A percentile compares a stretch with the other conserved stretches of the same genome.
phyloP scores from a whole-genome alignment of 2,797 vertebrate genomes.

The Eleutherodactylus coqui region DNA sequence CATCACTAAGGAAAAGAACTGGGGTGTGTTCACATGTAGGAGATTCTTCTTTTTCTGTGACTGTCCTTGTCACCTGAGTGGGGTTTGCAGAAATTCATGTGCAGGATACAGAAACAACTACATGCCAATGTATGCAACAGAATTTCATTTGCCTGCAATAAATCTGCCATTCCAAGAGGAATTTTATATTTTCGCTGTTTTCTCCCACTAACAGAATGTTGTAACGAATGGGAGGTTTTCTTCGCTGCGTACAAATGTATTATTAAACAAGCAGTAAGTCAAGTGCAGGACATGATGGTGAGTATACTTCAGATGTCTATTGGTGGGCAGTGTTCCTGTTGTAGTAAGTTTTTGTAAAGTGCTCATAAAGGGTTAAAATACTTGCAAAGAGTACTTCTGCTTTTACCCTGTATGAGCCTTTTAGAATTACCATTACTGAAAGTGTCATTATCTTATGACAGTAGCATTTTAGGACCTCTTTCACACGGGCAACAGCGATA shows the following conservation, averaged over 20 bases:
- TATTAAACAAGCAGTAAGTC: slow-evolving; percentile 28
- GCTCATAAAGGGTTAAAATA: not conserved
- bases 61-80: too few relatives aligned
- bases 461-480: too few relatives aligned
- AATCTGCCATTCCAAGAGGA: not conserved
- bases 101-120: not conserved
- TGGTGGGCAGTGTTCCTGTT: not conserved
- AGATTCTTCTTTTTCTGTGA: too few relatives aligned
- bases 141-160: not conserved
- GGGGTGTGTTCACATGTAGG: too few relatives aligned
- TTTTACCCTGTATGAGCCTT: too few relatives aligned
- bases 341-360: not conserved
- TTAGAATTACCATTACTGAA: too few relatives aligned
- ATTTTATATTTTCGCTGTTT: not conserved
- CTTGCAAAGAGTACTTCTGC: too few relatives aligned
- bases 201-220: slow-evolving; percentile 48
- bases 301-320: not conserved
- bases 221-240: slow-evolving; percentile 29
- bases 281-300: slow-evolving; percentile 42
- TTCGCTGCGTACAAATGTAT: not conserved
- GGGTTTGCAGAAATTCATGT: too few relatives aligned
- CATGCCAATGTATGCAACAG: not conserved
- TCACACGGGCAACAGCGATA: too few relatives aligned
- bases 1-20: too few relatives aligned
- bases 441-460: too few relatives aligned